Base-by-base conservation (phyloP, 35 echinoderm and acorn worm species). In the Acanthaster planci region DNA sequence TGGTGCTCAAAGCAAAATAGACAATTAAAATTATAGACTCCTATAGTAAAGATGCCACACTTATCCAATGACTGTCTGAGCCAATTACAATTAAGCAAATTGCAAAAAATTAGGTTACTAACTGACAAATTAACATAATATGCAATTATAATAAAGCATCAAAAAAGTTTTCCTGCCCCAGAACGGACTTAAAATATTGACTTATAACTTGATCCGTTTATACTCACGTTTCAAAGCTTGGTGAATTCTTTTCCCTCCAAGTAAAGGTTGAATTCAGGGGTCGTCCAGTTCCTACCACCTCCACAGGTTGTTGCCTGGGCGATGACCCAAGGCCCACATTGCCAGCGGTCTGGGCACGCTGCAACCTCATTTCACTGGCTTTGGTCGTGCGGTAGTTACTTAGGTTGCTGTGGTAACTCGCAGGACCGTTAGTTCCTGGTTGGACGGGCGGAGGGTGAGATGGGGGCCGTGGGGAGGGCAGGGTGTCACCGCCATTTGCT, bases 321-420 rank as follows among this genome's bases (percentile, higher is more conserved):
- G 79, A 44, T n/a, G 44, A 23, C 51, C 79, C 12, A 0, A 52
- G 42, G 6, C 79, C 79, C 42, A 52, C 39, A 17, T 81, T 81
- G 14, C 64, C 64, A 17, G 79, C 27, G n/a, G 51, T 51, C 79
- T 81, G 79, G 9, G 40, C 51, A 9, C 79, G 40, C 18, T 81
- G 79, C 23, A 81, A 81, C 32, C 79, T 81, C 47, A 86, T 60
- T 38, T 89, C 77, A 52, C 87, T 89, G 34, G 87, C 87, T 22
- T 82, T 89, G 19, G 87, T 89, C 3, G 87, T 89, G 7, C 87
- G 77, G 51, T 82, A 89, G 5, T 37, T 47, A 6, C 87, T 78
- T 75, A 82, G 87, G 78, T 59, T 89, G 21, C 87, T 78, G 52
- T 89, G 72, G 78, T 59, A 67, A 55, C 87, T 82, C 19, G 67